Percentiles rank a stretch among this genome's conserved stretches.
phyloP scores from a whole-genome alignment of 1,140 invertebrate genomes.

The Stegodyphus dumicola region DNA sequence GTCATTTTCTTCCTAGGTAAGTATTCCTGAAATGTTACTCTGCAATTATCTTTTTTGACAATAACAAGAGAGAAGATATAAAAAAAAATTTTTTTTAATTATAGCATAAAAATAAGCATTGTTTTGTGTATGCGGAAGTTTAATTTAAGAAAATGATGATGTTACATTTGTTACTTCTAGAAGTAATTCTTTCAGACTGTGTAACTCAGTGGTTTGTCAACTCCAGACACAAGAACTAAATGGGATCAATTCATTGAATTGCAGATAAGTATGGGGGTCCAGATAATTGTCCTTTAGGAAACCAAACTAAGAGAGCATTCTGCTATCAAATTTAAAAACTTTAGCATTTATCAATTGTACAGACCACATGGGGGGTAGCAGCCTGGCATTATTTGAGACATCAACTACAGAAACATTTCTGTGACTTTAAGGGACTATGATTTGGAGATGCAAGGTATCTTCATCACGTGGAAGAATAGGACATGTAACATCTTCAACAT shows the following conservation, averaged over 20 bases:
- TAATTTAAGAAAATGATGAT: too few relatives aligned
- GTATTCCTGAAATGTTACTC: too few relatives aligned
- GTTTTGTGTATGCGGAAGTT: too few relatives aligned
- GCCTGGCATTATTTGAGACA: background rate
- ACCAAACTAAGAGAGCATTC: constrained; percentile 21
- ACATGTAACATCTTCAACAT: constrained; percentile 13
- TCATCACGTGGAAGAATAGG: background rate
- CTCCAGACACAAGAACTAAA: constrained; percentile 1
- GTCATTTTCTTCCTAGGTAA: too few relatives aligned
- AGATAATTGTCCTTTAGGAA: constrained; percentile 40
- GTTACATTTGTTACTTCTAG: too few relatives aligned
- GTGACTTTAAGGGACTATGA: background rate
- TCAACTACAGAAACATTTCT: constrained; percentile 25
- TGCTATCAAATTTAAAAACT: constrained; percentile 9
- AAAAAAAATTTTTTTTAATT: too few relatives aligned
- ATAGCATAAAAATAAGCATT: too few relatives aligned
- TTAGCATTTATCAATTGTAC: background rate
- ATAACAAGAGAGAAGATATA: too few relatives aligned
- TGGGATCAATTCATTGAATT: constrained; percentile 3
- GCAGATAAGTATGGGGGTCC: constrained; percentile 8
- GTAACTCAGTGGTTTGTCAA: background rate
- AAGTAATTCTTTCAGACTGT: too few relatives aligned
- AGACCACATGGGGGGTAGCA: background rate
- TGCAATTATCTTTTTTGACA: too few relatives aligned
- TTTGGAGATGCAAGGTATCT: constrained; percentile 12